phyloP scores from a whole-genome alignment of 2,888 invertebrate genomes.

The Adelphocoris suturalis region DNA sequence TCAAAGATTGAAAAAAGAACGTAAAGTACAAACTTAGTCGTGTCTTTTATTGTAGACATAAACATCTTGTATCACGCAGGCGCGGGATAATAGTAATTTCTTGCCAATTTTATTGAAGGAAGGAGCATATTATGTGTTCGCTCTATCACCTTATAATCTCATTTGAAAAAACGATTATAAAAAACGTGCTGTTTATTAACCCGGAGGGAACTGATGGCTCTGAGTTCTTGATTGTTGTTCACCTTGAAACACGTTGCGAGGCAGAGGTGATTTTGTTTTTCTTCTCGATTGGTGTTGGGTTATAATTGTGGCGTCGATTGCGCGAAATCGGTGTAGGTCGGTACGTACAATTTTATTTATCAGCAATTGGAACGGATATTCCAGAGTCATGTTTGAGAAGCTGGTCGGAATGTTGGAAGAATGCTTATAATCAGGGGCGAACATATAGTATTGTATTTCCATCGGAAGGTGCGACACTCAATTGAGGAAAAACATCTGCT shows the following conservation, averaged over 20 bases:
- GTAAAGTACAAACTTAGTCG: not conserved
- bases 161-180: conserved; percentile 6
- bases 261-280: not conserved
- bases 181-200: conserved; percentile 48
- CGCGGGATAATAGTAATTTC: conserved; percentile 11
- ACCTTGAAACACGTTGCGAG: conserved; percentile 38
- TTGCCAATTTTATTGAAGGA: not conserved
- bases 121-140: not conserved
- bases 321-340: no score
- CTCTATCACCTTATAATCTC: conserved; percentile 44
- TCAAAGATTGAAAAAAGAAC: not conserved
- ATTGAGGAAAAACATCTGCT: no score
- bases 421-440: no score
- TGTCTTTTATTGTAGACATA: conserved; percentile 22
- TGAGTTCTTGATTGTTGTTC: conserved; percentile 40
- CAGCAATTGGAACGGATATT: no score
- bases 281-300: not conserved
- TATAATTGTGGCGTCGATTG: no score
- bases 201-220: conserved; percentile 33
- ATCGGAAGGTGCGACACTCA: no score
- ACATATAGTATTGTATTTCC: no score
- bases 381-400: no score
- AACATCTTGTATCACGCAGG: conserved; percentile 30
- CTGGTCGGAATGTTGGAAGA: no score
- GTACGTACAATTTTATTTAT: no score